A percentile compares a stretch with the other conserved stretches of the same genome.
These are phyloP conservation scores for Elgaria multicarinata DNA, from an alignment of 2,113 vertebrate species.

Conservation along the genomic window DNA sequence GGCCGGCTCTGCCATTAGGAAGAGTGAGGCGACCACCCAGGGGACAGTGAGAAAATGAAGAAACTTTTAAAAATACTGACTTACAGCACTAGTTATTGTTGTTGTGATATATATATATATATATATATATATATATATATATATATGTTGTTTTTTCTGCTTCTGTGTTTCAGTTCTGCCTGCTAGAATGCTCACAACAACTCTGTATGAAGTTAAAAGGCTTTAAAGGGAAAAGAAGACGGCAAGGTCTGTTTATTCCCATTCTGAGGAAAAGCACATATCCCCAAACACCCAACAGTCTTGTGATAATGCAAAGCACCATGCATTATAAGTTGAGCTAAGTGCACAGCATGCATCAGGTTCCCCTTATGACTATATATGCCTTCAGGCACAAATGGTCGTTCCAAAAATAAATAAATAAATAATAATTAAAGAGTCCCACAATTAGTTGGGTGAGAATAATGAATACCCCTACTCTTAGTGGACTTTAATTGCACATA, in stretches of 20 bases:
- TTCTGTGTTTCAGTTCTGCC: background rate
- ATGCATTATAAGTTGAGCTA: slow-evolving; percentile 22
- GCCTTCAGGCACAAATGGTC: slow-evolving; percentile 43
- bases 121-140: too few species aligned
- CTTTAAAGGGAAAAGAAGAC: background rate
- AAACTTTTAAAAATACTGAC: too few species aligned
- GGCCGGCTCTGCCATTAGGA: too few species aligned
- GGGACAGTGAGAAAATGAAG: too few species aligned
- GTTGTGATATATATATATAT: too few species aligned
- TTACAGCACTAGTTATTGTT: background rate
- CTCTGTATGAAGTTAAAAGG: background rate
- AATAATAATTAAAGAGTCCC: background rate
- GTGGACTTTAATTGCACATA: slow-evolving; percentile 73
- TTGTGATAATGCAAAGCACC: slow-evolving; percentile 15
- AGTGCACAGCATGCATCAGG: slow-evolving; percentile 49
- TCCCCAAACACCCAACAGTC: background rate
- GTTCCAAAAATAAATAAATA: slow-evolving; percentile 38
- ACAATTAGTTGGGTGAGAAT: slow-evolving; percentile 49
- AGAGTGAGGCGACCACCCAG: too few species aligned
- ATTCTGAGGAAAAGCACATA: background rate
- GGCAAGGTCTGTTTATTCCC: background rate
- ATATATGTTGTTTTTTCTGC: too few species aligned
- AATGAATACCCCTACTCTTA: slow-evolving; percentile 58
- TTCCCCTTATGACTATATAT: background rate
- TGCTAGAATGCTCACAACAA: background rate